These are phyloP conservation scores for Tolmerus cingulatus DNA, from an alignment of 2,888 invertebrate genomes.

Conservation along the genomic window DNA sequence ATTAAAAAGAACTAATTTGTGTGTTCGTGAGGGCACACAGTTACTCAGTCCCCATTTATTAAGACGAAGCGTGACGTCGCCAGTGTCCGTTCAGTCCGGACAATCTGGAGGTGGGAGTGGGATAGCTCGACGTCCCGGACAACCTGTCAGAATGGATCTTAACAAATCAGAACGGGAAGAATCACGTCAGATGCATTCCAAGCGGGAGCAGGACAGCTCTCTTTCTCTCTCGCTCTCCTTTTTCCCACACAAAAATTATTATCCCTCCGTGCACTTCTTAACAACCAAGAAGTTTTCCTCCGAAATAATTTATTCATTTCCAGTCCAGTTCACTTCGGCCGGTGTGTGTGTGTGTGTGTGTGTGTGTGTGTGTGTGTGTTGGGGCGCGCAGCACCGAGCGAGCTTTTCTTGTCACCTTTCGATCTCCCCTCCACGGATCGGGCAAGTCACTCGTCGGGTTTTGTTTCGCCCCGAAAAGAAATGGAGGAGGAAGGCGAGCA, in stretches of 20 bases:
- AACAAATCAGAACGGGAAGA: constrained; percentile 5
- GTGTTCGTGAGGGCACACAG: not conserved
- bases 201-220: not conserved
- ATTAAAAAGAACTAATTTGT: constrained; percentile 10
- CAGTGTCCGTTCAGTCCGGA: not conserved
- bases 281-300: not conserved
- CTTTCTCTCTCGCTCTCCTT: too few relatives aligned
- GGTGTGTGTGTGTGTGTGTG: not conserved
- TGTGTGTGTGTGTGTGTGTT: not conserved
- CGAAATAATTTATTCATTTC: not conserved
- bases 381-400: not conserved
- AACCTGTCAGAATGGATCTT: constrained; percentile 20
- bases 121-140: not conserved
- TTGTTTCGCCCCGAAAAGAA: constrained; percentile 13
- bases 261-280: not conserved
- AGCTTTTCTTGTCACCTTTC: constrained; percentile 26
- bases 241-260: not conserved
- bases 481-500: constrained; percentile 30
- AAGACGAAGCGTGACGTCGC: not conserved
- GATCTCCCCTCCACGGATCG: not conserved
- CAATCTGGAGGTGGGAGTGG: not conserved
- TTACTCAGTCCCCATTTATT: not conserved
- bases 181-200: not conserved
- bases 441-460: not conserved
- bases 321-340: not conserved